A percentile compares a stretch with the other conserved stretches of the same genome.
These are phyloP conservation scores for Masticophis lateralis DNA, from an alignment of 2,797 vertebrate species.

Conservation along the genomic window DNA sequence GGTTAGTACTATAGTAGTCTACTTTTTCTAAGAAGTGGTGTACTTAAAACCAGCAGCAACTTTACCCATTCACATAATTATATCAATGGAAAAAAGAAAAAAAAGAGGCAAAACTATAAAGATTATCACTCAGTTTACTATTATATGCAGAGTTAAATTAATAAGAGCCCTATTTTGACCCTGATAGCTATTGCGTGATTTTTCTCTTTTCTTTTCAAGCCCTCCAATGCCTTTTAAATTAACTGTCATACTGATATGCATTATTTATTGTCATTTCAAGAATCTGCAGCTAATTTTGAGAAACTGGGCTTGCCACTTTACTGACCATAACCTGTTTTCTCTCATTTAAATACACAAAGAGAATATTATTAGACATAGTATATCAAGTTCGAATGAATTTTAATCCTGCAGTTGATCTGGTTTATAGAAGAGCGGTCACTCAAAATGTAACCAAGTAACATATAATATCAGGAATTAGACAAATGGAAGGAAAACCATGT, in stretches of 20 bases:
- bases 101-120: background rate
- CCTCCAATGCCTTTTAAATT: background rate
- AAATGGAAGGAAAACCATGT: background rate
- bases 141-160: background rate
- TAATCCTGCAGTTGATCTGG: background rate
- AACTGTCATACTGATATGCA: background rate
- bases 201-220: background rate
- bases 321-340: background rate
- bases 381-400: background rate
- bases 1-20: background rate
- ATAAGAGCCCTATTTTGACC: background rate
- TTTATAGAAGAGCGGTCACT: background rate
- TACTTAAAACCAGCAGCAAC: background rate
- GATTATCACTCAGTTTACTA: background rate
- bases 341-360: background rate
- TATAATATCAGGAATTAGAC: background rate
- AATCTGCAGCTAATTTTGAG: background rate
- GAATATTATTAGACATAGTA: background rate
- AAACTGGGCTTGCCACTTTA: background rate
- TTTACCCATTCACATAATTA: background rate
- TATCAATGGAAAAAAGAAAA: background rate
- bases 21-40: background rate
- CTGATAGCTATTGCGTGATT: background rate
- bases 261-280: background rate
- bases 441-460: background rate